Percentiles rank a stretch among this genome's conserved stretches.
Evolutionary conservation across 2,797 vertebrate species (phyloP).

Genomic region (Enteromius treurensis): DNA sequence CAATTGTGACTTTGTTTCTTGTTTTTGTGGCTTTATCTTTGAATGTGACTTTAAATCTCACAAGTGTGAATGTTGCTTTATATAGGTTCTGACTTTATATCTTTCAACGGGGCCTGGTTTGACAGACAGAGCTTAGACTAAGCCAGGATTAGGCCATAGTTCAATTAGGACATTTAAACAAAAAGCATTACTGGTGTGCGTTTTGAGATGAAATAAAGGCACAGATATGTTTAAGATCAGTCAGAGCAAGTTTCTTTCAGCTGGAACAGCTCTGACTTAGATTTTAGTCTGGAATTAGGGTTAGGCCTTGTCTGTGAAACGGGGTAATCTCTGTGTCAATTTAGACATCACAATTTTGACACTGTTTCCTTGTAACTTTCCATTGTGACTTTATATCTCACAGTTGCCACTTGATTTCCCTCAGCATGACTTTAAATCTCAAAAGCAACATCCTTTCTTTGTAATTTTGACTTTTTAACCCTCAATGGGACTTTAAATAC

Average conservation of each 20-base stretch:
- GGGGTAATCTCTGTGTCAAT: neutral
- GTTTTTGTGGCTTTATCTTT: neutral
- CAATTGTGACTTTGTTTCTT: neutral
- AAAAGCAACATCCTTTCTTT: neutral
- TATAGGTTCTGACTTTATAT: neutral
- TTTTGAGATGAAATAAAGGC: no score
- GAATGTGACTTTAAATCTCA: neutral
- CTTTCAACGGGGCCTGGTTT: neutral
- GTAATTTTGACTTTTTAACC: neutral
- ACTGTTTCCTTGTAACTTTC: neutral
- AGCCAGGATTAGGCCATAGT: no score
- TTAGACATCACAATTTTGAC: neutral
- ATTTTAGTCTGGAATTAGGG: no score
- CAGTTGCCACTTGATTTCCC: neutral
- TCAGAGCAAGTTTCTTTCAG: no score
- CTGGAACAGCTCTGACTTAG: no score
- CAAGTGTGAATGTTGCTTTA: neutral
- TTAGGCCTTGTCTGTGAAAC: no score
- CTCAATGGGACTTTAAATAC: no score
- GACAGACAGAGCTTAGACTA: no score
- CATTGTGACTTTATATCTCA: neutral
- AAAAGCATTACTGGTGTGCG: no score
- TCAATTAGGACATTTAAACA: no score
- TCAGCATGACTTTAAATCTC: neutral
- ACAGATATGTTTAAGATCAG: no score